Evolutionary conservation across 2,113 vertebrate genomes (phyloP), one percentile per base, ranked within the genome.

Genomic region (Microcebus lehilahytsara): DNA sequence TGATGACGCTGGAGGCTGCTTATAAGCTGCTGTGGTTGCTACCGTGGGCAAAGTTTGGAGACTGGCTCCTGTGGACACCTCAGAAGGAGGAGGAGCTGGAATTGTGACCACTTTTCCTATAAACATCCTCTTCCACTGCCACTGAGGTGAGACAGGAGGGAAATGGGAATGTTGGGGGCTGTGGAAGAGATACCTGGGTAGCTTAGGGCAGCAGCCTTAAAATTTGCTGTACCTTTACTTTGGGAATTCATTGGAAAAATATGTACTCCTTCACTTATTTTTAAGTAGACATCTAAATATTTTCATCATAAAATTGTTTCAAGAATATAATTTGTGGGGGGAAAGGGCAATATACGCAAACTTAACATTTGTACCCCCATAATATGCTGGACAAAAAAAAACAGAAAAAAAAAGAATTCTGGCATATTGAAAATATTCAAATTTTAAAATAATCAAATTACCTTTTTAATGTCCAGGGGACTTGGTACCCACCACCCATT

Each of bases 31-130:
- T 97, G 83, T 96, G 97, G 93, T 86, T 19, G 6, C 85, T 96
- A n/a, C 97, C 96, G 1, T 98, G 96, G 96, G 74, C 89, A 25
- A 84, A 53, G 58, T n/a, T 97, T 69, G 74, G 79, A 71, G n/a
- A 92, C 89, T 97, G 97, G 96, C 96, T 98, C 53, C 95, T 98
- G 87, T 23, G 79, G 67, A 96, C 95, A 30, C 96, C 97, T 5
- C 58, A 74, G 77, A 66, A 79, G 49, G 98, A 98, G 49, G 89
- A 96, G 53, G 95, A 94, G 25, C 75, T 98, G 93, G 97, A 98
- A 62, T 53, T 97, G 77, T 97, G 96, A 97, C 53, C 23, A 46
- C 11, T 19, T 62, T 89, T 67, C 81, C 58, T 42, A 7, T 14
- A 91, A 91, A 80, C 6, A 27, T 89, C 17, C 22, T 85, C 84